phyloP scores from a whole-genome alignment of 2,113 vertebrate species.

The Ornithorhynchus anatinus region DNA sequence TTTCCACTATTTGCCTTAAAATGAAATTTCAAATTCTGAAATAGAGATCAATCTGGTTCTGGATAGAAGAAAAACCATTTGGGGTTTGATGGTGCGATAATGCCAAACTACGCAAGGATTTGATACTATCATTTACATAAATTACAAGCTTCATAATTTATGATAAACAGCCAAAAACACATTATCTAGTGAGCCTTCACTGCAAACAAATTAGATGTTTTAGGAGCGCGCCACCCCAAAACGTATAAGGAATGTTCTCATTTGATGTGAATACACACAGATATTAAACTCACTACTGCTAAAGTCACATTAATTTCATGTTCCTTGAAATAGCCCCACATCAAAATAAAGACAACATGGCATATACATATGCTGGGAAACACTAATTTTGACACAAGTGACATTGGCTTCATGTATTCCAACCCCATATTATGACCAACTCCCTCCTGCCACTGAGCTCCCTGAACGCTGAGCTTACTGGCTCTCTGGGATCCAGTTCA shows the following conservation, averaged over 20 bases:
- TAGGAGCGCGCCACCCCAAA: conserved; percentile 42
- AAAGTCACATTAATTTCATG: conserved; percentile 26
- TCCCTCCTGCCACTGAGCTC: too few relatives aligned
- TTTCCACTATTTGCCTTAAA: conserved; percentile 18
- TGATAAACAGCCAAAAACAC: conserved; percentile 27
- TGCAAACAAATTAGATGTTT: conserved; percentile 40
- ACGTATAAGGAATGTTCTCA: conserved; percentile 8
- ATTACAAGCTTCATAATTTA: conserved; percentile 50
- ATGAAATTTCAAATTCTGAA: conserved; percentile 39
- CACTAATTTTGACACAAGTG: conserved; percentile 2
- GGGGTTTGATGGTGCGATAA: conserved; percentile 36
- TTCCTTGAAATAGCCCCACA: conserved; percentile 33
- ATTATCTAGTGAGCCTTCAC: conserved; percentile 1
- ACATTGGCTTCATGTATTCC: background rate
- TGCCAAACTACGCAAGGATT: conserved; percentile 42
- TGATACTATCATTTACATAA: conserved; percentile 41
- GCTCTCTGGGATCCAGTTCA: too few relatives aligned
- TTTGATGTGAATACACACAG: conserved; percentile 11
- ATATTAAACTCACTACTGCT: conserved; percentile 13
- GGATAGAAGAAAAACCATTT: conserved; percentile 40
- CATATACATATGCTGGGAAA: background rate
- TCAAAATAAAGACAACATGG: background rate
- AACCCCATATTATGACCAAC: background rate
- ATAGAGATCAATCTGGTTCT: conserved; percentile 21
- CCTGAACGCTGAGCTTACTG: too few relatives aligned